These are phyloP conservation scores for Macaria notata DNA, from an alignment of 2,888 invertebrate species.

Conservation along the genomic window DNA sequence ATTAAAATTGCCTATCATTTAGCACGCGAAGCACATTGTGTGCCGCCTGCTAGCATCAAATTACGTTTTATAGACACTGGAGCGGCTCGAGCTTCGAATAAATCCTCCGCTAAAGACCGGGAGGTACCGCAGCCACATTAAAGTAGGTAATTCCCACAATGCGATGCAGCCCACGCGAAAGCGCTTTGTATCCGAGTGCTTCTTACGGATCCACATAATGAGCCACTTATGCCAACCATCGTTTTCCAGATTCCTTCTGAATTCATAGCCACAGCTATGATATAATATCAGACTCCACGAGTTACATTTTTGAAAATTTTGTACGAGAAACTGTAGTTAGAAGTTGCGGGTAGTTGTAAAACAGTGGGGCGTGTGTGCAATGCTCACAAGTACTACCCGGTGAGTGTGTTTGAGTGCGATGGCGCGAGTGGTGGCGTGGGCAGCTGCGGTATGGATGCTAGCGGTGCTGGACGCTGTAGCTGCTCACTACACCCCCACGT, in stretches of 20 bases:
- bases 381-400: conserved; percentile 78
- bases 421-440: conserved; percentile 62
- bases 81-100: conserved; percentile 14
- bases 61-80: conserved; percentile 15
- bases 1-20: conserved; percentile 2
- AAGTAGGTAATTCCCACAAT: conserved; percentile 22
- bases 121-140: conserved; percentile 10
- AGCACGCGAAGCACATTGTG: conserved; percentile 4
- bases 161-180: conserved; percentile 39
- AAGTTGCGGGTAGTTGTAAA: conserved; percentile 34
- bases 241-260: conserved; percentile 21
- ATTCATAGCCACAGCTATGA: conserved; percentile 17
- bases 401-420: conserved; percentile 71
- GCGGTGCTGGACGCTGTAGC: conserved; percentile 50
- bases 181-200: conserved; percentile 25
- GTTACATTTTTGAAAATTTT: background rate
- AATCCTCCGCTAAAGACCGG: conserved; percentile 20
- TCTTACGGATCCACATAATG: conserved; percentile 23
- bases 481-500: conserved; percentile 89
- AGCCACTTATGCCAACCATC: conserved; percentile 18
- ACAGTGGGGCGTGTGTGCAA: conserved; percentile 62
- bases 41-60: conserved; percentile 9
- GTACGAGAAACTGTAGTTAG: conserved; percentile 13
- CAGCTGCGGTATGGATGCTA: conserved; percentile 58
- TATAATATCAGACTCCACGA: conserved; percentile 7